Evolutionary conservation across 1,140 invertebrate species (phyloP).

Genomic region (Drosophila chauvacae): DNA sequence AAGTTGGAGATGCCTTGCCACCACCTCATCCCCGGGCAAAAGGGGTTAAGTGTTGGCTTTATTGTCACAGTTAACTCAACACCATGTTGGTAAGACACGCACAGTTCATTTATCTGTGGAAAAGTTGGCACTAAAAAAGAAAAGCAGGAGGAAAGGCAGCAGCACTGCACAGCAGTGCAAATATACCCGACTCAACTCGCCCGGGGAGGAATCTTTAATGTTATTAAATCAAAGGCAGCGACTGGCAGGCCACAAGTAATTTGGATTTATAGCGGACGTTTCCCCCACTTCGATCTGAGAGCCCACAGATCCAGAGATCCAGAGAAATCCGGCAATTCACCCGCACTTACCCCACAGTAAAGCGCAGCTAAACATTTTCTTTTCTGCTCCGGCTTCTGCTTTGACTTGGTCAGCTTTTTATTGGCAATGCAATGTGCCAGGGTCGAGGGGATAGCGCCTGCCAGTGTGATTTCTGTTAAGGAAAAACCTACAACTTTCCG

Average conservation of each 20-base stretch:
- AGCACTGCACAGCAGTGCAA: neutral
- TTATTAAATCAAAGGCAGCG: slow-evolving; percentile 61
- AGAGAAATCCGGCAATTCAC: slow-evolving; percentile 4
- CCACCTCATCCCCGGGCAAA: neutral
- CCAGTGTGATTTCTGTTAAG: too few species aligned
- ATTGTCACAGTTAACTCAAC: slow-evolving; percentile 54
- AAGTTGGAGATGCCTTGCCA: slow-evolving; percentile 6
- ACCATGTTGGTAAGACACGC: slow-evolving; percentile 23
- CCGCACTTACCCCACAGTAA: slow-evolving; percentile 21
- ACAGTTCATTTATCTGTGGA: slow-evolving; percentile 54
- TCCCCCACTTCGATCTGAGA: neutral
- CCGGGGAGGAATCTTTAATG: slow-evolving; percentile 38
- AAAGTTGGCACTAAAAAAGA: slow-evolving; percentile 21
- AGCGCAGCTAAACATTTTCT: slow-evolving; percentile 49
- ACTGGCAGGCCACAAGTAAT: slow-evolving; percentile 62
- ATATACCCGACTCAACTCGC: slow-evolving; percentile 1
- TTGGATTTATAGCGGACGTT: slow-evolving; percentile 58
- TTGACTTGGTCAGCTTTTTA: slow-evolving; percentile 62
- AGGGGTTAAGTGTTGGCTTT: slow-evolving; percentile 45
- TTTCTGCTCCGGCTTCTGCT: neutral
- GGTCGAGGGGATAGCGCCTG: neutral
- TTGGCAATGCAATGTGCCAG: slow-evolving; percentile 50
- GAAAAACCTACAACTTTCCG: neutral
- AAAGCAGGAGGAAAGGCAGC: too few species aligned
- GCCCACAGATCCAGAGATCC: neutral